phyloP scores from a whole-genome alignment of 2,113 vertebrate genomes.

The Callorhinus ursinus region DNA sequence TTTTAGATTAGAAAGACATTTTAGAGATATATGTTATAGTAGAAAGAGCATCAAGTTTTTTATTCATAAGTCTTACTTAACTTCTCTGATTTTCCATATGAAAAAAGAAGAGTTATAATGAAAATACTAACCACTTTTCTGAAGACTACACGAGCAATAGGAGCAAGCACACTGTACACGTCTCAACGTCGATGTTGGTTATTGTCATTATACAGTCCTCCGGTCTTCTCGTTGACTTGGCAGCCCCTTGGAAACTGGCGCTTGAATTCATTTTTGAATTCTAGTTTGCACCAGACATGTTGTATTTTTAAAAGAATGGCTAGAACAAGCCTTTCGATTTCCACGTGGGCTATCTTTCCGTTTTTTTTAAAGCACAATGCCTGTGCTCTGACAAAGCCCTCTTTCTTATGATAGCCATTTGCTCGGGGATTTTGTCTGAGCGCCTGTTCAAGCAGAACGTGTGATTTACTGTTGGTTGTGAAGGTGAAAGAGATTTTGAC shows the following conservation, averaged over 20 bases:
- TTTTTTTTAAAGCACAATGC: slow-evolving; percentile 18
- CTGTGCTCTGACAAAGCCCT: slow-evolving; percentile 55
- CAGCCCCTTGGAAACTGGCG: neutral
- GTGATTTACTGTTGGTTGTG: slow-evolving; percentile 75
- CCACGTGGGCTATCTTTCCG: neutral
- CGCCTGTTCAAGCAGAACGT: slow-evolving; percentile 74
- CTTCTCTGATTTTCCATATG: neutral
- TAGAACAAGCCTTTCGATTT: slow-evolving; percentile 18
- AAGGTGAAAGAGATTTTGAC: slow-evolving; percentile 80
- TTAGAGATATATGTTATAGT: neutral
- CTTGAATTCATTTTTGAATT: slow-evolving; percentile 48
- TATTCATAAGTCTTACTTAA: slow-evolving; percentile 9
- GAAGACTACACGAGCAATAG: neutral
- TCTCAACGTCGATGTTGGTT: neutral
- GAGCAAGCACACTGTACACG: neutral
- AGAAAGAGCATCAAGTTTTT: slow-evolving; percentile 2
- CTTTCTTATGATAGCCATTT: slow-evolving; percentile 66
- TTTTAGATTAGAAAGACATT: neutral
- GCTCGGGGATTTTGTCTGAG: slow-evolving; percentile 53
- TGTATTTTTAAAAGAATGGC: slow-evolving; percentile 45
- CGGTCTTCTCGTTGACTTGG: neutral
- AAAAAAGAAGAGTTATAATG: neutral
- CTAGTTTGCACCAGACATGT: neutral
- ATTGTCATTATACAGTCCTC: neutral
- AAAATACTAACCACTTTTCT: neutral